These are phyloP conservation scores for Peribatodes rhomboidaria DNA, from an alignment of 2,888 invertebrate genomes.

Conservation along the genomic window DNA sequence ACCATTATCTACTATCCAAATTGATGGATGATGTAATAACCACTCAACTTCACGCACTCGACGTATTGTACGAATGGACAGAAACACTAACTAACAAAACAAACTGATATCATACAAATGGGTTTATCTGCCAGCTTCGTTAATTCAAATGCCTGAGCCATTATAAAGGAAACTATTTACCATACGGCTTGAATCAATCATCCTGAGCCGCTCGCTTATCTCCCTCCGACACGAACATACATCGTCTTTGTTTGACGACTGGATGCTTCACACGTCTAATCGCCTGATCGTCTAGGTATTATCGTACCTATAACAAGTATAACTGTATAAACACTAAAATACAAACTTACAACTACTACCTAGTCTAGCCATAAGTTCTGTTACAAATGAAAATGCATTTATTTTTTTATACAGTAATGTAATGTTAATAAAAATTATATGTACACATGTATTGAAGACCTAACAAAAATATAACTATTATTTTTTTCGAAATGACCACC, in stretches of 20 bases:
- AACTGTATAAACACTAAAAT: too few relatives aligned
- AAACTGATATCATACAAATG: constrained; percentile 17
- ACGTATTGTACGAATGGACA: not conserved
- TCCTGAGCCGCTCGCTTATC: constrained; percentile 13
- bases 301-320: too few relatives aligned
- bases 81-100: not conserved
- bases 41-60: too few relatives aligned
- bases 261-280: constrained; percentile 1
- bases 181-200: constrained; percentile 24
- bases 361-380: too few relatives aligned
- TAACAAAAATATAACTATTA: too few relatives aligned
- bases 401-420: too few relatives aligned
- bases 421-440: too few relatives aligned
- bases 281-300: not conserved
- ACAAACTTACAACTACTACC: too few relatives aligned
- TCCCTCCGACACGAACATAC: not conserved
- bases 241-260: constrained; percentile 21
- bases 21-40: too few relatives aligned
- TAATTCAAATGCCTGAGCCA: constrained; percentile 3
- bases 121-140: constrained; percentile 14
- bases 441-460: too few relatives aligned
- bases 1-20: not conserved
- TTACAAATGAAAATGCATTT: too few relatives aligned
- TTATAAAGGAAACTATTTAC: constrained; percentile 9
- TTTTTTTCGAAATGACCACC: too few relatives aligned